These are phyloP conservation scores for Oegoconia quadripuncta DNA, from an alignment of 2,888 invertebrate species.

Conservation along the genomic window DNA sequence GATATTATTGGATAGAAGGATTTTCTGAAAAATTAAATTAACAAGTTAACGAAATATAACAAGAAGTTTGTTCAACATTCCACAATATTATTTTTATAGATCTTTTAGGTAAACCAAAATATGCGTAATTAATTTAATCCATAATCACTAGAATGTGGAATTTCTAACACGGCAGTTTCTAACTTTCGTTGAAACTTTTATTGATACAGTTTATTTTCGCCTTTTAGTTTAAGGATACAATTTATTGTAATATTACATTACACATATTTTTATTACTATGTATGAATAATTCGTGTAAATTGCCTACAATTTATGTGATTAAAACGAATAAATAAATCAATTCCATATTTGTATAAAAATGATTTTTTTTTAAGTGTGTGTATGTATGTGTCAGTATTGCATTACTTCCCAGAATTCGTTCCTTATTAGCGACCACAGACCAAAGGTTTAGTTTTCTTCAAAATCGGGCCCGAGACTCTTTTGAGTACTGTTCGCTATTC, in stretches of 20 bases:
- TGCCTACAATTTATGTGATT: constrained; percentile 55
- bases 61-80: constrained; percentile 53
- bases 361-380: constrained; percentile 32
- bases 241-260: constrained; percentile 55
- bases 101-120: constrained; percentile 37
- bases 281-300: constrained; percentile 50
- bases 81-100: constrained; percentile 55
- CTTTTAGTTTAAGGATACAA: constrained; percentile 48
- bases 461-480: too few species aligned
- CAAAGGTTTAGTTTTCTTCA: too few species aligned
- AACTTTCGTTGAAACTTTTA: too few species aligned
- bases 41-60: neutral
- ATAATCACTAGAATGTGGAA: too few species aligned
- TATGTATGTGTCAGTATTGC: too few species aligned
- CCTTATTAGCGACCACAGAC: too few species aligned
- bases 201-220: too few species aligned
- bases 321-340: constrained; percentile 63
- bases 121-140: too few species aligned
- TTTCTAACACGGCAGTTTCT: too few species aligned
- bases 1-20: neutral
- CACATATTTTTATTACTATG: constrained; percentile 33
- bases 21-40: neutral
- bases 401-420: too few species aligned
- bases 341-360: constrained; percentile 55
- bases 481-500: too few species aligned